A percentile compares a stretch with the other conserved stretches of the same genome.
Conservation (phyloP, 2,113 vertebrate genomes). For the Oryzias woworae region DNA sequence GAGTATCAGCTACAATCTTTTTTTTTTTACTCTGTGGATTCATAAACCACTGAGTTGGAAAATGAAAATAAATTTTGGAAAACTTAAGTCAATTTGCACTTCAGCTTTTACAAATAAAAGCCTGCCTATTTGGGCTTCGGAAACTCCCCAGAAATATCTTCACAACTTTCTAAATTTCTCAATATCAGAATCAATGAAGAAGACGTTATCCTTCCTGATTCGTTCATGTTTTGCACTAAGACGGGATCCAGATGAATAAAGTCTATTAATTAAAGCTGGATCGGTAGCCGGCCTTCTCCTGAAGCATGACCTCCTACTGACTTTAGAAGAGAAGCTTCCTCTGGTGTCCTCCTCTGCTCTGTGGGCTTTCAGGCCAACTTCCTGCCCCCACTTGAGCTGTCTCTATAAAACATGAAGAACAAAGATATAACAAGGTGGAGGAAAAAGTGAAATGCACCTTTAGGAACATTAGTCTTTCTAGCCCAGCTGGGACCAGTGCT, state of each 20-base stretch:
- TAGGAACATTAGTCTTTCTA: slow-evolving; percentile 73
- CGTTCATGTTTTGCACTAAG: slow-evolving; percentile 60
- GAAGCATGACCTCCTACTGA: slow-evolving; percentile 73
- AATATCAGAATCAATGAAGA: slow-evolving; percentile 48
- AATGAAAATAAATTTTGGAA: slow-evolving; percentile 18
- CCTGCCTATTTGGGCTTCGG: slow-evolving; percentile 7
- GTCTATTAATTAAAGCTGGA: slow-evolving; percentile 72
- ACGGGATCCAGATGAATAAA: slow-evolving; percentile 62
- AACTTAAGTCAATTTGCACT: slow-evolving; percentile 9
- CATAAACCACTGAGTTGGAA: slow-evolving; percentile 9
- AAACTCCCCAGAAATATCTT: slow-evolving; percentile 20
- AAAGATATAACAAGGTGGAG: slow-evolving; percentile 70
- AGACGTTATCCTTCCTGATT: slow-evolving; percentile 51
- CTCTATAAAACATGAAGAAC: slow-evolving; percentile 75
- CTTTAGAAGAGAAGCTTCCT: slow-evolving; percentile 69
- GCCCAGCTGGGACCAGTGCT: slow-evolving; percentile 60
- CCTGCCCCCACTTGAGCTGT: slow-evolving; percentile 71
- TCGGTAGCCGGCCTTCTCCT: slow-evolving; percentile 60
- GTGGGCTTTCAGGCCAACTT: slow-evolving; percentile 68
- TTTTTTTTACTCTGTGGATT: slow-evolving; percentile 1
- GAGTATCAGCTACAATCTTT: neutral
- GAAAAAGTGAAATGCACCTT: slow-evolving; percentile 71
- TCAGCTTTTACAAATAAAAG: slow-evolving; percentile 24
- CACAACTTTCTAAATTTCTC: slow-evolving; percentile 36
- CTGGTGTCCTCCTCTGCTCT: slow-evolving; percentile 67